These are phyloP conservation scores for Thereva unica DNA, from an alignment of 2,888 invertebrate genomes.

Conservation along the genomic window DNA sequence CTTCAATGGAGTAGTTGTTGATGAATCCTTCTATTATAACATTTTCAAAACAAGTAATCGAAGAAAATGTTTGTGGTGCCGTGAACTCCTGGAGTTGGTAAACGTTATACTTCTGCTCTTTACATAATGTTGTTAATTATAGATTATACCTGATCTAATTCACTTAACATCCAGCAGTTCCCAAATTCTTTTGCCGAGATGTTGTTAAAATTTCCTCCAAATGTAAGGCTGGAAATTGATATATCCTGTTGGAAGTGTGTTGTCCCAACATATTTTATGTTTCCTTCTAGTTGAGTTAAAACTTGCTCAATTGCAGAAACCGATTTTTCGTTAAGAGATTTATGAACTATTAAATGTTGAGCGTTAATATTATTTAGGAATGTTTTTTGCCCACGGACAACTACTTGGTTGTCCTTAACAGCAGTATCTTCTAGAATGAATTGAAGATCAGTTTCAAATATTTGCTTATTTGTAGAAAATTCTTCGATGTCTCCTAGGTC, in stretches of 20 bases:
- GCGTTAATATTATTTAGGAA: conserved; percentile 51
- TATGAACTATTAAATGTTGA: conserved; percentile 54
- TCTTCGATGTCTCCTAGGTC: conserved; percentile 5
- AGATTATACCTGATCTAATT: conserved; percentile 48
- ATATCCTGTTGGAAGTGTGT: conserved; percentile 50
- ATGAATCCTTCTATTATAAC: conserved; percentile 51
- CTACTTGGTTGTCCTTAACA: neutral
- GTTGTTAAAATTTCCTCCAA: conserved; percentile 56
- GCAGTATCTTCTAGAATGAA: neutral
- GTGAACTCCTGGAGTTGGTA: conserved; percentile 43
- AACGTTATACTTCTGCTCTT: neutral
- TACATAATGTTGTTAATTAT: neutral
- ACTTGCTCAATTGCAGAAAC: conserved; percentile 48
- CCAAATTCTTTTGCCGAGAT: conserved; percentile 56
- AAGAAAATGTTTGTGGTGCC: conserved; percentile 49
- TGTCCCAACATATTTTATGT: conserved; percentile 52
- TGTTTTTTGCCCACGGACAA: conserved; percentile 34
- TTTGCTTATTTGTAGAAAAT: conserved; percentile 6
- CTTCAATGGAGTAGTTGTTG: conserved; percentile 58
- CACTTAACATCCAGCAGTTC: conserved; percentile 54
- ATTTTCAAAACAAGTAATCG: conserved; percentile 44
- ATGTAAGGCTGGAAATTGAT: conserved; percentile 55
- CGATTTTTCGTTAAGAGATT: conserved; percentile 47
- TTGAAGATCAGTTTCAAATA: conserved; percentile 12
- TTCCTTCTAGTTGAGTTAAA: conserved; percentile 49